phyloP scores from a whole-genome alignment of 2,888 invertebrate species.

The Pammene aurita region DNA sequence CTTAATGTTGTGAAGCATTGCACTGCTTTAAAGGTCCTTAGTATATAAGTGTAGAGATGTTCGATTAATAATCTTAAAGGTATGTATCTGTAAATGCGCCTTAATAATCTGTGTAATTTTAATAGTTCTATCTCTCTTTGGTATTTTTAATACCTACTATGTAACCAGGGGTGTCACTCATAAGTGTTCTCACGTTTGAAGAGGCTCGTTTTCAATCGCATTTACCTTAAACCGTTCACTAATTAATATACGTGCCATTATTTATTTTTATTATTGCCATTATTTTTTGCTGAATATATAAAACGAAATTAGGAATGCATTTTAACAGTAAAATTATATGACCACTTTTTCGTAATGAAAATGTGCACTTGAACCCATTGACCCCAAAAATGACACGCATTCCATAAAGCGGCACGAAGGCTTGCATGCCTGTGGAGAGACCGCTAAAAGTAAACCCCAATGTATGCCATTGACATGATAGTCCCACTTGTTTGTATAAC shows the following conservation, averaged over 20 bases:
- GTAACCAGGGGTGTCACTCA: slow-evolving; percentile 49
- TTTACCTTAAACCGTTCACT: slow-evolving; percentile 46
- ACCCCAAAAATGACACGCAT: slow-evolving; percentile 17
- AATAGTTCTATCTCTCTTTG: slow-evolving; percentile 59
- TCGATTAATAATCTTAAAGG: slow-evolving; percentile 59
- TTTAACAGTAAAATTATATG: too few species aligned
- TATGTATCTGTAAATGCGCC: slow-evolving; percentile 61
- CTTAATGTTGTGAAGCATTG: slow-evolving; percentile 66
- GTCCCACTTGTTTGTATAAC: neutral
- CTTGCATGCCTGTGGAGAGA: neutral
- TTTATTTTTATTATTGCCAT: slow-evolving; percentile 13
- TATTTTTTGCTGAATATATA: neutral
- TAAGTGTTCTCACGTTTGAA: slow-evolving; percentile 16
- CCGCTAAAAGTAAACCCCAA: slow-evolving; percentile 1
- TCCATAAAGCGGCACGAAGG: neutral
- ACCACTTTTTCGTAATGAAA: too few species aligned
- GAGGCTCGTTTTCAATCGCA: slow-evolving; percentile 44
- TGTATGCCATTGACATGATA: neutral
- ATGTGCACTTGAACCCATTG: neutral
- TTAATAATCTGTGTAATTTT: slow-evolving; percentile 65
- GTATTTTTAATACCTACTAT: slow-evolving; percentile 51
- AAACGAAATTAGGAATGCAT: too few species aligned
- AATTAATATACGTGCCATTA: slow-evolving; percentile 43
- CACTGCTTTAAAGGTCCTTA: slow-evolving; percentile 64
- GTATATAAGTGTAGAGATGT: slow-evolving; percentile 63